Conservation (phyloP, 2,888 invertebrate species). For the Pocota personata region DNA sequence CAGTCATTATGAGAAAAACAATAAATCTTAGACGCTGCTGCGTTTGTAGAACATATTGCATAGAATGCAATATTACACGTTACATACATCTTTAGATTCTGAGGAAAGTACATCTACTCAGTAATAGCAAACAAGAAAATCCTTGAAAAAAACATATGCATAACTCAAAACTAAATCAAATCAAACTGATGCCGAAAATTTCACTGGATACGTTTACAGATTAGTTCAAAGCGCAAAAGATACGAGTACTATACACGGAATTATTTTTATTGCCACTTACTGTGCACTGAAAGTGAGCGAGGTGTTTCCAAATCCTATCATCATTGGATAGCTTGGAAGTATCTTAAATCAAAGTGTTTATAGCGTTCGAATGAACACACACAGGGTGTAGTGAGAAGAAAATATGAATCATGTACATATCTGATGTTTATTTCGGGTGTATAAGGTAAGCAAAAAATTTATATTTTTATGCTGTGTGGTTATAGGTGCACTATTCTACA, state of each 20-base stretch:
- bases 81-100: neutral
- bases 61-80: neutral
- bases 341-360: slow-evolving; percentile 55
- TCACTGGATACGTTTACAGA: neutral
- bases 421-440: slow-evolving; percentile 58
- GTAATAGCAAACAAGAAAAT: no score
- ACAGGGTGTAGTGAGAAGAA: slow-evolving; percentile 27
- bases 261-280: slow-evolving; percentile 55
- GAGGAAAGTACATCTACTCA: no score
- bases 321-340: slow-evolving; percentile 1
- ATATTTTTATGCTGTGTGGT: neutral
- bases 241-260: no score
- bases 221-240: neutral
- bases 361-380: slow-evolving; percentile 21
- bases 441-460: slow-evolving; percentile 48
- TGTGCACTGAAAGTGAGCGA: neutral
- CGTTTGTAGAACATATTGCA: neutral
- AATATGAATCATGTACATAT: slow-evolving; percentile 46
- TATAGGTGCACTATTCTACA: neutral
- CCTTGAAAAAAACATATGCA: neutral
- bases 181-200: slow-evolving; percentile 1
- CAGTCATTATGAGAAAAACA: slow-evolving; percentile 43
- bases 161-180: slow-evolving; percentile 13
- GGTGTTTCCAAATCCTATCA: slow-evolving; percentile 33
- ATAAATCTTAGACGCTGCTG: slow-evolving; percentile 41